A percentile compares a stretch with the other conserved stretches of the same genome.
Conservation (phyloP, 2,797 vertebrate species). For the Caiman crocodilus region DNA sequence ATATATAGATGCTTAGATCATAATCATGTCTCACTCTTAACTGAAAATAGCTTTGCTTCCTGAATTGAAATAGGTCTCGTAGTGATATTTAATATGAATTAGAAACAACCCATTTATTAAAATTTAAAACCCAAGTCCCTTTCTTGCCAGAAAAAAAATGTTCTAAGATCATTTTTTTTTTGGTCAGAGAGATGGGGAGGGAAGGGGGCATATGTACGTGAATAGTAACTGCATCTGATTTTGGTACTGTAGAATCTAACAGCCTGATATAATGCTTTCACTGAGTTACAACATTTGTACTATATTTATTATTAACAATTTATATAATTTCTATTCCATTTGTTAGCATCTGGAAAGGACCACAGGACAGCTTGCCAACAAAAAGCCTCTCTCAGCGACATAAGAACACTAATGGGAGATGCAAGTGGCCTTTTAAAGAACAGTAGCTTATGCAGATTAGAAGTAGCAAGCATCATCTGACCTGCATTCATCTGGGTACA, state of each 20-base stretch:
- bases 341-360: neutral
- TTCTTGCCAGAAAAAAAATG: neutral
- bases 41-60: neutral
- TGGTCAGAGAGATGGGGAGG: no score
- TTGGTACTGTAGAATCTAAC: fast-evolving
- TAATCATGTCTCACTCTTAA: neutral
- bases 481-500: no score
- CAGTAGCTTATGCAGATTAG: neutral
- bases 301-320: neutral
- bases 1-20: neutral
- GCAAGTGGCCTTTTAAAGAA: neutral
- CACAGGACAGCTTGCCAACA: neutral
- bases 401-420: neutral
- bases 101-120: neutral
- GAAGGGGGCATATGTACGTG: neutral
- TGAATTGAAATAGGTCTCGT: neutral
- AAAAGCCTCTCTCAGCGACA: neutral
- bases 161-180: neutral
- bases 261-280: fast-evolving
- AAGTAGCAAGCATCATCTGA: no score
- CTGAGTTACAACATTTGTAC: neutral
- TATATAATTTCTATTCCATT: neutral
- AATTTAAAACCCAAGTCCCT: no score
- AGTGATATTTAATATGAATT: neutral
- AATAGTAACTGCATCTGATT: neutral